Base-by-base conservation (phyloP, 2,888 invertebrate species). In the Netelia inedita region DNA sequence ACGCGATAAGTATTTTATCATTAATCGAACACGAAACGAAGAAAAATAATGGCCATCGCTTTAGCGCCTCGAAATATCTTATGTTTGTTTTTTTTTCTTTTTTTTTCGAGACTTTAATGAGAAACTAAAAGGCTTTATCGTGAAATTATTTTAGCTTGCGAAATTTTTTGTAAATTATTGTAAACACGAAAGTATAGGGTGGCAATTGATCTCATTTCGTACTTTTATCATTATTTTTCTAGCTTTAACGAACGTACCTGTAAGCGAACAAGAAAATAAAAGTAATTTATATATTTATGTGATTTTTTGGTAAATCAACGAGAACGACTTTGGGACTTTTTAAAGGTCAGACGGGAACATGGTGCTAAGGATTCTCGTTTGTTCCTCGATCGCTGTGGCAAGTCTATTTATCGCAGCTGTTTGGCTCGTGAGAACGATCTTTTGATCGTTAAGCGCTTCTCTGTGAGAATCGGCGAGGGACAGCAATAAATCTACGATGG, bases 171-270 rank as follows among this genome's bases (percentile, higher is more conserved):
- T 75, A 71, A 55, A 75, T 75, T 72, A 68, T 75, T 35, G 43
- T 11, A 71, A 43, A 61, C 55, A 61, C 66, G 73, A 76, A 50
- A 10, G 61, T 43, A 63, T 59, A 55, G 76, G 50, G 79, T 69
- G 46, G 57, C 2, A 9, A 74, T 59, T 85, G 85, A 85, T 85
- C 85, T 85, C 85, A 85, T 85, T 85, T 83, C 53, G 41, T 79
- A 79, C 63, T 83, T 79, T 79, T 74, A 74, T 79, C 65, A 78
- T 57, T 46, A 71, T 21, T 23, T 71, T 82, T 75, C 50, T 84
- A 78, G 73, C 50, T 65, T 19, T 57, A 69, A 78, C 28, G 43
- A 65, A 53, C 74, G 78, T 85, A 85, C 73, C 73, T 74, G 79
- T 78, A 85, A 81, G 73, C 79, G 11, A 76, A 81, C 35, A 72